These are phyloP conservation scores for Pimpla rufipes DNA, from an alignment of 2,888 invertebrate genomes.

Conservation along the genomic window DNA sequence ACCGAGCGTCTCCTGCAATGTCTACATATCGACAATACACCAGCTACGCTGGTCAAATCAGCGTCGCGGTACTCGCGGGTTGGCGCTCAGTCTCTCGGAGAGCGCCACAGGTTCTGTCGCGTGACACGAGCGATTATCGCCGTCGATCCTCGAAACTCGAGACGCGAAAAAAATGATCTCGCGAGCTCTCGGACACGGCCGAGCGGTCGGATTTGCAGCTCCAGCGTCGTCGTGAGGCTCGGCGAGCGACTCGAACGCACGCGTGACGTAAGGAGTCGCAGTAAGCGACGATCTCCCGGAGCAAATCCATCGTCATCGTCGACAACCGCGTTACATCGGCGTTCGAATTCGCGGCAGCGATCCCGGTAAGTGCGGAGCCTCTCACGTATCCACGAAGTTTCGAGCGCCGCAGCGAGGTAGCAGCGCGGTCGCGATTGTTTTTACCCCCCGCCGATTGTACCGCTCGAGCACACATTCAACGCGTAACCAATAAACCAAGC, in stretches of 20 bases:
- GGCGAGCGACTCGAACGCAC: neutral
- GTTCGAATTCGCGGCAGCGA: conserved; percentile 48
- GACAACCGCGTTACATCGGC: conserved; percentile 12
- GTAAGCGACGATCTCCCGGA: neutral
- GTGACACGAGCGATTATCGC: conserved; percentile 32
- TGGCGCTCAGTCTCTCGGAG: conserved; percentile 45
- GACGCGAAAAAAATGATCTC: conserved; percentile 11
- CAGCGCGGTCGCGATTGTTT: too few species aligned
- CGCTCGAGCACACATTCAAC: too few species aligned
- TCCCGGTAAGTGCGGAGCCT: too few species aligned
- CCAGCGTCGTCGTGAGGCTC: neutral
- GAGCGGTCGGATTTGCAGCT: neutral
- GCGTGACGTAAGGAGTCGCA: neutral
- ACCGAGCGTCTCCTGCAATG: too few species aligned
- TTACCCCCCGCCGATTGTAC: too few species aligned
- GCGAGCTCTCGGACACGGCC: neutral
- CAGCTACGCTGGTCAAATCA: conserved; percentile 58
- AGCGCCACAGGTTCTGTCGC: conserved; percentile 57
- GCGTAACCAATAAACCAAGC: too few species aligned
- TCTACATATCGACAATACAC: neutral
- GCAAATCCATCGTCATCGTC: neutral
- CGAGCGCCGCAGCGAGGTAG: conserved; percentile 66
- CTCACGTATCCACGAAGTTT: conserved; percentile 71
- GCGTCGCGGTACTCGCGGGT: conserved; percentile 34
- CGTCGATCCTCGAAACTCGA: conserved; percentile 23